Conservation (phyloP, 2,797 vertebrate species). For the Babyrousa celebensis region DNA sequence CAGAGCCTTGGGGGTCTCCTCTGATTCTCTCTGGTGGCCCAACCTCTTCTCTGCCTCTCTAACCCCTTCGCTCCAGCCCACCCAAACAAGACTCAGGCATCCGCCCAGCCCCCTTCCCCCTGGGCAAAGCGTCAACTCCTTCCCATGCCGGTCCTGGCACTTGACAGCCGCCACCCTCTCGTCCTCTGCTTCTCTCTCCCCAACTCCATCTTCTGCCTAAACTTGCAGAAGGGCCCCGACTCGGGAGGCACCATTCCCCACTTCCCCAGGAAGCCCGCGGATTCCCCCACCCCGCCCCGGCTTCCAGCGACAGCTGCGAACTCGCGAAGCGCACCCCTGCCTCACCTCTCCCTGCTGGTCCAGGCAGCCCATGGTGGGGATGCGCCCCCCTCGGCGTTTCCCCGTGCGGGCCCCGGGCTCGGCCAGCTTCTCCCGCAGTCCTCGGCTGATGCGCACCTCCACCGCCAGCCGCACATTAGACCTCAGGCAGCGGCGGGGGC, state of each 20-base stretch:
- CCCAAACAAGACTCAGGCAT: neutral
- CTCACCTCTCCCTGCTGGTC: slow-evolving; percentile 78
- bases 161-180: neutral
- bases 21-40: accelerated
- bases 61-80: neutral
- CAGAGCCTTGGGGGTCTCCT: neutral
- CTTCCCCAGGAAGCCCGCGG: neutral
- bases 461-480: slow-evolving; percentile 92
- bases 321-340: neutral
- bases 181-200: neutral
- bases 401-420: slow-evolving; percentile 59
- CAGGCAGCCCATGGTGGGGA: slow-evolving; percentile 86
- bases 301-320: no score
- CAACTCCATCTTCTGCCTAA: neutral
- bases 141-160: neutral
- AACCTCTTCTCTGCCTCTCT: neutral
- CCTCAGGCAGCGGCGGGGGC: slow-evolving; percentile 94
- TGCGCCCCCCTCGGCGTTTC: slow-evolving; percentile 83
- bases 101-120: no score
- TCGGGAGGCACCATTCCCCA: neutral
- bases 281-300: neutral
- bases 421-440: slow-evolving; percentile 87
- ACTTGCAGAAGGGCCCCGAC: neutral
- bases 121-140: neutral
- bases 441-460: slow-evolving; percentile 89